phyloP scores from a whole-genome alignment of 2,113 vertebrate species.

The Caretta caretta region DNA sequence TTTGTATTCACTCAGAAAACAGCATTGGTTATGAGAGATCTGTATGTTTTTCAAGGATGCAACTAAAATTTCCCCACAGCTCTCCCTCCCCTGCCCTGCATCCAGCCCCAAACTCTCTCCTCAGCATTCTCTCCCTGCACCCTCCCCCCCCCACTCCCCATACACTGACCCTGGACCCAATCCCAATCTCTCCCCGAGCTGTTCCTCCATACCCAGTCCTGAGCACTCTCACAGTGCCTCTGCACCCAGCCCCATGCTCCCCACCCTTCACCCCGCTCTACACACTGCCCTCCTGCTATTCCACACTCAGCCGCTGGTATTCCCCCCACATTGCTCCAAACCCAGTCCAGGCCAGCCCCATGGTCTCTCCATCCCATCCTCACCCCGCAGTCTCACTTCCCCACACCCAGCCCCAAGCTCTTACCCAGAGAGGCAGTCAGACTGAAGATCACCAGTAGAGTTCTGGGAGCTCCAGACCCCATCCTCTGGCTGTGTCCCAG shows the following conservation, averaged over 20 bases:
- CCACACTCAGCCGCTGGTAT: neutral
- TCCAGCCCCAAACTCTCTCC: neutral
- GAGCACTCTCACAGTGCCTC: neutral
- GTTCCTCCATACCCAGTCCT: neutral
- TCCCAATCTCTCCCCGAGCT: neutral
- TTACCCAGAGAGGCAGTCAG: neutral
- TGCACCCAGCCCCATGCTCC: neutral
- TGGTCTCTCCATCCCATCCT: neutral
- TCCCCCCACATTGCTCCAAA: neutral
- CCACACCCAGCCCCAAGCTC: neutral
- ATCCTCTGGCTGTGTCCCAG: neutral
- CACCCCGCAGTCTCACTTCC: neutral
- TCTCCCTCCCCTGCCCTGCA: neutral
- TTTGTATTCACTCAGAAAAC: slow-evolving; percentile 36
- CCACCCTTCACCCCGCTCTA: neutral
- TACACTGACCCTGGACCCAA: no score
- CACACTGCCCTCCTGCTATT: neutral
- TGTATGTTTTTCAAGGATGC: neutral
- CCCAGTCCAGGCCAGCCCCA: neutral
- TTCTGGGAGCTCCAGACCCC: neutral
- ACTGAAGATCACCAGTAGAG: no score
- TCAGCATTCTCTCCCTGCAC: neutral
- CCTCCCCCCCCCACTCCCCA: no score
- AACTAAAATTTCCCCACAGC: neutral
- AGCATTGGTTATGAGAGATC: slow-evolving; percentile 16